phyloP scores from a whole-genome alignment of 2,797 vertebrate species.

The Momotus momota region DNA sequence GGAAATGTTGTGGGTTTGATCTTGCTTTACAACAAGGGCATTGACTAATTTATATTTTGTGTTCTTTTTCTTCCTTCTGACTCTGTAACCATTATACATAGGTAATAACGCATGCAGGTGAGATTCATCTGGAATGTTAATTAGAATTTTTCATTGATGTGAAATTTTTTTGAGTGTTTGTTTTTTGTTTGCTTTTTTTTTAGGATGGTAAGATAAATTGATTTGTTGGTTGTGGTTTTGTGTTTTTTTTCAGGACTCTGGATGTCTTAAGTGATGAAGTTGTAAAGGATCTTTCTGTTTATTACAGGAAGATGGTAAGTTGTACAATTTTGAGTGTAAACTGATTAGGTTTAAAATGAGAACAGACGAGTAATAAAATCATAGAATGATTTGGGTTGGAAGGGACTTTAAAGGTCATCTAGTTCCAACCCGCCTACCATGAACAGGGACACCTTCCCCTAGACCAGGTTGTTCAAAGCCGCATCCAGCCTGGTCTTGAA shows the following conservation, averaged over 20 bases:
- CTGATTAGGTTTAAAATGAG: not conserved
- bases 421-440: not conserved
- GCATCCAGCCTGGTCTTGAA: not conserved
- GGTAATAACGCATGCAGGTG: not conserved
- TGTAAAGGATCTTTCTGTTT: constrained; percentile 89
- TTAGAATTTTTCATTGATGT: not conserved
- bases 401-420: not conserved
- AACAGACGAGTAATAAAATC: not conserved
- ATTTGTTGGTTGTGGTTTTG: too few relatives aligned
- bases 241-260: constrained; percentile 83
- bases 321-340: not conserved
- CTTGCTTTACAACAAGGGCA: not conserved
- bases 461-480: not conserved
- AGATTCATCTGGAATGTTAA: not conserved
- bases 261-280: constrained; percentile 94
- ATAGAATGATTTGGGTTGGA: not conserved
- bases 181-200: not conserved
- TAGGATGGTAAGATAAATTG: not conserved
- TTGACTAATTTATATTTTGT: not conserved
- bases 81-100: not conserved
- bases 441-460: too few relatives aligned
- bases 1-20: not conserved
- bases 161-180: not conserved
- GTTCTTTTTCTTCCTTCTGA: not conserved
- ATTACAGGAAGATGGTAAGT: constrained; percentile 93